Evolutionary conservation across 2,888 invertebrate genomes (phyloP), one percentile per base, ranked within the genome.

Genomic region (Marasmarcha lunaedactyla): DNA sequence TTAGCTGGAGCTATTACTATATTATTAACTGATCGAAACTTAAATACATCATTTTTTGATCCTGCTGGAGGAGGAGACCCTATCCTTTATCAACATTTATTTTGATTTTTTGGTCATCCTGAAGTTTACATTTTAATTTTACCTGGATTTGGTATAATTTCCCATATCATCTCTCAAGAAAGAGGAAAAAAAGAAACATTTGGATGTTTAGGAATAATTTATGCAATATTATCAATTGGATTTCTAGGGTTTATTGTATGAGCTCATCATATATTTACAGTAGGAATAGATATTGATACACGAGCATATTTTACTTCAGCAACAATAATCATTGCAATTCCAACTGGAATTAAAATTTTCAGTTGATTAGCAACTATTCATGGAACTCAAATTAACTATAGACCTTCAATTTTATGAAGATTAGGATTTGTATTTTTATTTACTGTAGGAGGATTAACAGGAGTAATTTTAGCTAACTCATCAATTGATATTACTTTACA

Each of bases 41-140:
- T 92, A 67, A 91, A 91, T 84, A 91, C 91, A 1, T 88, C 90
- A 1, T 93, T 93, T 71, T 93, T 93, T 86, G 91, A 93, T 26
- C 91, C 91, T 0, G 85, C 87, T 0, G 92, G 91, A 44, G 93
- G 92, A 15, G 93, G 92, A 39, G 92, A 93, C 41, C 92, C 92
- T 1, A 88, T 93, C 74, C 52, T 93, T 51, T 93, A 90, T 40
- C 91, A 93, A 87, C 92, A 93, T 68, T 76, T 93, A 86, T 92
- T 94, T 79, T 93, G 92, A 88, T 93, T 93, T 81, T 94, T 93
- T 87, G 93, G 92, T 0, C 93, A 93, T 41, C 93, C 92, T 7
- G 92, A 93, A 88, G 92, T 93, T 46, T 94, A 93, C 76, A 92
- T 93, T 90, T 74, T 93, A 84, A 92, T 93, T 89, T 60, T 93